Base-by-base conservation (phyloP, 2,113 vertebrate species). In the Phoxinus phoxinus region DNA sequence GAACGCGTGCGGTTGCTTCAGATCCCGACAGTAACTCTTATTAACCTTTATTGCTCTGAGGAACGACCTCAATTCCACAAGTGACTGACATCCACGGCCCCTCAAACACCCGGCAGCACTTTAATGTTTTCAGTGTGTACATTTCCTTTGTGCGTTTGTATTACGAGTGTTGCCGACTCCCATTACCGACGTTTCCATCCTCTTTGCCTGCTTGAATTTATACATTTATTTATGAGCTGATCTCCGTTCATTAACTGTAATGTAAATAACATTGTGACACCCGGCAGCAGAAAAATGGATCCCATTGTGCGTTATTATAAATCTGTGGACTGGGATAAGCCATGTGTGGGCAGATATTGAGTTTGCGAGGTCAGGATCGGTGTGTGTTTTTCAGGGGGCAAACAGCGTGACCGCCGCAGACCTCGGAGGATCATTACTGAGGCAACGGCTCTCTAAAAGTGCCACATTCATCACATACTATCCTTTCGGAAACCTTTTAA, bases 21-120 rank as follows among this genome's bases (percentile, higher is more conserved):
- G 80, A 74, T 85, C 77, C 73, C 11, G 30, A 2, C 30, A 37
- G 84, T 32, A 41, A 73, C 59, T 63, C 58, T 86, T 88, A 91
- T 90, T 91, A 91, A 90, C 90, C 89, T 84, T 41, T 56, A 75
- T 59, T 69, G 82, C 67, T 69, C 32, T 74, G 72, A n/a, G 83
- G 86, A 87, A 85, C 59, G 89, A 91, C 90, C 89, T 87, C 90
- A 90, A 89, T 91, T 89, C 78, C 85, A 85, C 53, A 74, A 77
- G 71, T 90, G 89, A 89, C 84, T 89, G 90, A 90, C 89, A 91
- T 23, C 72, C 30, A 41, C 80, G 61, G 83, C 48, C 87, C 81
- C 65, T n/a, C 48, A 76, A 86, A 77, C 85, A 75, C 17, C 67
- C 37, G 21, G 30, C 17, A 21, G 30, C 65, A 9, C 58, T 25